Evolutionary conservation across 2,888 invertebrate species (phyloP).

Genomic region (Troides helena): DNA sequence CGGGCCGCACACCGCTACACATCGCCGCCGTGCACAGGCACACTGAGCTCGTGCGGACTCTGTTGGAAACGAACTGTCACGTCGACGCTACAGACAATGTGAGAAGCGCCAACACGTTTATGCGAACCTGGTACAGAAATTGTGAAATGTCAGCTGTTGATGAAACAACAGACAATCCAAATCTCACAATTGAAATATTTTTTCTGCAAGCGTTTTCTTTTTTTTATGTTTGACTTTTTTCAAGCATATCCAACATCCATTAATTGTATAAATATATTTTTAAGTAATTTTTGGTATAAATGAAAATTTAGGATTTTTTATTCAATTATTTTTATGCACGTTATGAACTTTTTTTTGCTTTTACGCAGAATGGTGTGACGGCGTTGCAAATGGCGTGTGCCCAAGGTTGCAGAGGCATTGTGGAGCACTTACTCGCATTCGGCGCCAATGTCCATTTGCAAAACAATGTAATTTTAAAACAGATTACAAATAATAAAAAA

Average conservation of each 20-base stretch:
- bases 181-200: not conserved
- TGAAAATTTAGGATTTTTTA: too few relatives aligned
- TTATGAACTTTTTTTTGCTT: constrained; percentile 3
- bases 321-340: not conserved
- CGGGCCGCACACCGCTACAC: constrained; percentile 87
- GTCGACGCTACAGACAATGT: constrained; percentile 77
- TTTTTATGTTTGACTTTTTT: not conserved
- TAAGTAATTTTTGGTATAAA: too few relatives aligned
- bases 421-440: constrained; percentile 82
- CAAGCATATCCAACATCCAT: too few relatives aligned
- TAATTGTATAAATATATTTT: too few relatives aligned
- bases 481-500: not conserved
- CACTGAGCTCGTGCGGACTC: constrained; percentile 84
- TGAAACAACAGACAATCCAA: not conserved
- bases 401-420: constrained; percentile 84
- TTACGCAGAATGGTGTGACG: constrained; percentile 82
- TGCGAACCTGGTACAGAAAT: constrained; percentile 27
- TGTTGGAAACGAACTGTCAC: constrained; percentile 84
- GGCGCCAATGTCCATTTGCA: constrained; percentile 83
- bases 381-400: constrained; percentile 85
- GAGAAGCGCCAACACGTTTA: constrained; percentile 38
- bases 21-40: constrained; percentile 88
- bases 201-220: not conserved
- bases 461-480: constrained; percentile 79
- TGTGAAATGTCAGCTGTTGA: constrained; percentile 8